Evolutionary conservation across 1,140 invertebrate species (phyloP).

Genomic region (Zaprionus capensis): DNA sequence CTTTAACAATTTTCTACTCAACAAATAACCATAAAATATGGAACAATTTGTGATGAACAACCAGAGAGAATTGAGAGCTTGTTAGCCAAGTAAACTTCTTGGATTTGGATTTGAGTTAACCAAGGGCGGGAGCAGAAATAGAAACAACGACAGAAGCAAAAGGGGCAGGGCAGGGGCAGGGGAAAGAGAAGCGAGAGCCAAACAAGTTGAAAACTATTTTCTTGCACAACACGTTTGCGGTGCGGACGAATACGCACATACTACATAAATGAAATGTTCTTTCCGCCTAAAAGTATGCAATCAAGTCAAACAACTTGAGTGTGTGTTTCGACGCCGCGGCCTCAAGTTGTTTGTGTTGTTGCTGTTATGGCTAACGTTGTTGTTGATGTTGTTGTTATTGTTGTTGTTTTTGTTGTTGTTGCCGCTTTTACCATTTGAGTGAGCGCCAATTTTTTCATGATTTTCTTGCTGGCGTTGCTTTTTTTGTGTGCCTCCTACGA

Average conservation of each 20-base stretch:
- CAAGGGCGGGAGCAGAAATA: conserved; percentile 4
- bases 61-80: conserved; percentile 10
- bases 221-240: conserved; percentile 58
- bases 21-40: conserved; percentile 1
- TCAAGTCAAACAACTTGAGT: conserved; percentile 70
- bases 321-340: conserved; percentile 43
- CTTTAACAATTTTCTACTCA: conserved; percentile 13
- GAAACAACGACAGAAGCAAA: neutral
- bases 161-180: neutral
- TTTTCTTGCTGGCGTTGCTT: conserved; percentile 52
- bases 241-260: conserved; percentile 25
- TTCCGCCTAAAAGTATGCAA: conserved; percentile 76
- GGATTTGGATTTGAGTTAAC: conserved; percentile 14
- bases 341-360: conserved; percentile 26
- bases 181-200: conserved; percentile 2
- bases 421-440: conserved; percentile 51
- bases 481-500: conserved; percentile 59
- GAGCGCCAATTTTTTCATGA: conserved; percentile 44
- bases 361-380: conserved; percentile 7
- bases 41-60: conserved; percentile 24
- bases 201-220: conserved; percentile 58
- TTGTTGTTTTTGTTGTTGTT: conserved; percentile 24
- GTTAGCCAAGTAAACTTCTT: conserved; percentile 20
- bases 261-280: conserved; percentile 55
- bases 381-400: conserved; percentile 7